Evolutionary conservation across 2,888 invertebrate species (phyloP).

Genomic region (Gibbula magus): DNA sequence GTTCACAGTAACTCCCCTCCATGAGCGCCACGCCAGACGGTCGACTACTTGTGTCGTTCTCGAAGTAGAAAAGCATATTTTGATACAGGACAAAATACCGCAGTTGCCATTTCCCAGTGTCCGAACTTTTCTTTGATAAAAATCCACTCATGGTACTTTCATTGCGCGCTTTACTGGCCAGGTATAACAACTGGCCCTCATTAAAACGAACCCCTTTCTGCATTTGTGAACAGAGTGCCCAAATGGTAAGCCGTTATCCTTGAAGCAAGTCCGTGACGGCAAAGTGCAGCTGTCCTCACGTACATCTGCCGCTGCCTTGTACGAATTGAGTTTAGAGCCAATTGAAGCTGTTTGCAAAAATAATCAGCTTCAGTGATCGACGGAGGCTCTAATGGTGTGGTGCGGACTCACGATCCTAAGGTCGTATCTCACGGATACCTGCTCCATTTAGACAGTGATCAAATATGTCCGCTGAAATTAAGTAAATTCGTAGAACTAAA

Average conservation of each 20-base stretch:
- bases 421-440: neutral
- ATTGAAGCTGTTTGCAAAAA: neutral
- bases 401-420: constrained; percentile 5
- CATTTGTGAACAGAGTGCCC: constrained; percentile 76
- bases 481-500: too few species aligned
- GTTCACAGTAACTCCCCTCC: constrained; percentile 86
- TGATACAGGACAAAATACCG: constrained; percentile 79
- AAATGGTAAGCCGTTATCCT: constrained; percentile 4
- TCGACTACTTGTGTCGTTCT: constrained; percentile 85
- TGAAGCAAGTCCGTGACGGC: constrained; percentile 5
- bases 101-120: constrained; percentile 90
- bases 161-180: constrained; percentile 89
- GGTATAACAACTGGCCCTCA: constrained; percentile 86
- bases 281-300: neutral
- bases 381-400: neutral
- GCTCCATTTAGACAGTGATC: too few species aligned
- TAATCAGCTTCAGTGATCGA: neutral
- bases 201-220: constrained; percentile 89
- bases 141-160: constrained; percentile 89
- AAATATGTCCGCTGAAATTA: too few species aligned
- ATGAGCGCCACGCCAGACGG: constrained; percentile 90
- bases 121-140: constrained; percentile 89
- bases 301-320: neutral
- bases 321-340: neutral
- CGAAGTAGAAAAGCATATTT: constrained; percentile 94